phyloP scores from a whole-genome alignment of 1,140 invertebrate genomes.

The Cotesia glomerata region DNA sequence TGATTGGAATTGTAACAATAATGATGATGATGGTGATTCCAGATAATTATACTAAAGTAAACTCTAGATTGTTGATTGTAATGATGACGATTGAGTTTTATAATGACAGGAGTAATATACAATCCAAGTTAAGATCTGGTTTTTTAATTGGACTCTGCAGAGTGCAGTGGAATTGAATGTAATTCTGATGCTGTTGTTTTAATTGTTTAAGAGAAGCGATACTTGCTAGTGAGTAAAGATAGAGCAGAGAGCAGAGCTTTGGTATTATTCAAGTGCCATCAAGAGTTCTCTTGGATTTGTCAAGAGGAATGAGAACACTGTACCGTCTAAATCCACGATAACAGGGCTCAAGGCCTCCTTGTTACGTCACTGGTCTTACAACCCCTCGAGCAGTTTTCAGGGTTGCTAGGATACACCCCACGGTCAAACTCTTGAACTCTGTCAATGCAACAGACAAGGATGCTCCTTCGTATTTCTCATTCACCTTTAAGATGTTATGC shows the following conservation, averaged over 20 bases:
- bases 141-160: constrained; percentile 5
- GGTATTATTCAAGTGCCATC: constrained; percentile 10
- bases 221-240: neutral
- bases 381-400: constrained; percentile 45
- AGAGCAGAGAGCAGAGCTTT: neutral
- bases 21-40: too few species aligned
- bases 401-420: constrained; percentile 57
- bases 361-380: constrained; percentile 44
- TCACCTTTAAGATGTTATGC: constrained; percentile 3
- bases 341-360: constrained; percentile 18
- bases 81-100: too few species aligned
- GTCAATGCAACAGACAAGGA: constrained; percentile 21
- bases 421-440: constrained; percentile 38
- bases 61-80: too few species aligned
- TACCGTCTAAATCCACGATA: constrained; percentile 12
- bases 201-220: neutral
- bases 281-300: constrained; percentile 1
- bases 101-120: too few species aligned
- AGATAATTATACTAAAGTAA: too few species aligned
- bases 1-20: too few species aligned
- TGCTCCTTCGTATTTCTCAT: constrained; percentile 5
- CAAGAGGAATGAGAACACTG: constrained; percentile 1
- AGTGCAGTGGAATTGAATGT: neutral
- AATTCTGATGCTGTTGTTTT: neutral
- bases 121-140: neutral